phyloP scores from a whole-genome alignment of 2,113 vertebrate genomes.

The Eira barbara region DNA sequence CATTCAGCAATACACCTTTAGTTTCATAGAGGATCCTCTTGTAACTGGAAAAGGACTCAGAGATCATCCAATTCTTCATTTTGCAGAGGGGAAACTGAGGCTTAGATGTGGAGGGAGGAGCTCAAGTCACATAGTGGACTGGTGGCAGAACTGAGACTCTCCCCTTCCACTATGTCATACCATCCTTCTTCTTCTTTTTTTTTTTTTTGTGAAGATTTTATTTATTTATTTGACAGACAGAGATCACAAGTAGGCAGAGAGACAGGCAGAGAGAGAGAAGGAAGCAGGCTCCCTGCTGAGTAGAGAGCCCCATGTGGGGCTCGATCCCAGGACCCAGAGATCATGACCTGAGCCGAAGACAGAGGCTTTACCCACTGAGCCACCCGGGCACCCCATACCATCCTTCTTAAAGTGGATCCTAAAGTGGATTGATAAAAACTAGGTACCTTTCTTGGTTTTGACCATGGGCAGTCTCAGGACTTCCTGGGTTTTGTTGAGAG shows the following conservation, averaged over 20 bases:
- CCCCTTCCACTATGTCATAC: too few species aligned
- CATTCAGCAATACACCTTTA: neutral
- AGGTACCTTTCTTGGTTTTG: neutral
- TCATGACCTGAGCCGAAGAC: too few species aligned
- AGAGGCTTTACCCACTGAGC: too few species aligned
- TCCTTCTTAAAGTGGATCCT: neutral
- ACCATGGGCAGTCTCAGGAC: neutral
- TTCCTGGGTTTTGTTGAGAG: neutral
- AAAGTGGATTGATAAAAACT: neutral
- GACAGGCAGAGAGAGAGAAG: too few species aligned
- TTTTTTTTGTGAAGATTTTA: too few species aligned
- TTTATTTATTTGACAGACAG: too few species aligned
- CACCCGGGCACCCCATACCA: too few species aligned
- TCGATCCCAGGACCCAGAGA: too few species aligned
- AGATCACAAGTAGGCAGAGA: too few species aligned
- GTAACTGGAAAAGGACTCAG: neutral
- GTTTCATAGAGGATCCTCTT: neutral
- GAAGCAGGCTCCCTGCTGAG: too few species aligned
- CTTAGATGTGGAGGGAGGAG: neutral
- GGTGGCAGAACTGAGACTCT: neutral
- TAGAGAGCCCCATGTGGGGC: too few species aligned
- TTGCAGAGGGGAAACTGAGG: neutral
- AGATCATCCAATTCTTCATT: neutral
- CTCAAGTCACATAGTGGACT: rapidly evolving
- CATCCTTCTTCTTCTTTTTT: neutral